Conservation (phyloP, 2,888 invertebrate species). For the Axea sp. region DNA sequence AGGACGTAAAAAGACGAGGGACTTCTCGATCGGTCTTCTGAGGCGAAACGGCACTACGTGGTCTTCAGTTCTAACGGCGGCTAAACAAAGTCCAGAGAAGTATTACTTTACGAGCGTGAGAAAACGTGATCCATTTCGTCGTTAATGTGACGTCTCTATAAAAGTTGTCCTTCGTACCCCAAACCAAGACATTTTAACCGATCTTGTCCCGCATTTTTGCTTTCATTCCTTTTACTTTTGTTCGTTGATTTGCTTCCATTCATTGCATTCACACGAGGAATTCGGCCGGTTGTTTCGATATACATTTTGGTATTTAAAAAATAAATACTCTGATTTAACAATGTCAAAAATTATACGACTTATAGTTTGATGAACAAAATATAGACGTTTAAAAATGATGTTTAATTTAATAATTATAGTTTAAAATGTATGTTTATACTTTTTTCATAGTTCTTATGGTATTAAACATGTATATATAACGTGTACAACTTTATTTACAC, state of each 20-base stretch:
- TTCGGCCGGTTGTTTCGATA: too few species aligned
- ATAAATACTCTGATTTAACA: too few species aligned
- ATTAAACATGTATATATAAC: too few species aligned
- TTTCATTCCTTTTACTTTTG: neutral
- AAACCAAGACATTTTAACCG: conserved; percentile 4
- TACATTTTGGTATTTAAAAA: too few species aligned
- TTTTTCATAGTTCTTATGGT: too few species aligned
- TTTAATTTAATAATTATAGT: too few species aligned
- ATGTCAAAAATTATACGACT: too few species aligned
- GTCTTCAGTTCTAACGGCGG: conserved; percentile 45
- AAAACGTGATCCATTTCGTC: conserved; percentile 77
- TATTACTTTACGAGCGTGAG: conserved; percentile 76
- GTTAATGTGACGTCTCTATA: conserved; percentile 77
- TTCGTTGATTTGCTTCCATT: neutral
- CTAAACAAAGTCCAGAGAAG: conserved; percentile 74
- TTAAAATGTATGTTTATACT: too few species aligned
- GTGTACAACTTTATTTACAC: too few species aligned
- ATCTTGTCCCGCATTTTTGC: conserved; percentile 13
- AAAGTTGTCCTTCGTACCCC: conserved; percentile 64
- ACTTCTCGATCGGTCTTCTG: conserved; percentile 38
- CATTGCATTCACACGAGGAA: too few species aligned
- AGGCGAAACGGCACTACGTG: conserved; percentile 42
- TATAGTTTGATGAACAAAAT: too few species aligned
- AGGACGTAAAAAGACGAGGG: conserved; percentile 34
- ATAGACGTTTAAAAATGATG: too few species aligned